Evolutionary conservation across 2,888 invertebrate genomes (phyloP).

Genomic region (Schrankia costaestrigalis): DNA sequence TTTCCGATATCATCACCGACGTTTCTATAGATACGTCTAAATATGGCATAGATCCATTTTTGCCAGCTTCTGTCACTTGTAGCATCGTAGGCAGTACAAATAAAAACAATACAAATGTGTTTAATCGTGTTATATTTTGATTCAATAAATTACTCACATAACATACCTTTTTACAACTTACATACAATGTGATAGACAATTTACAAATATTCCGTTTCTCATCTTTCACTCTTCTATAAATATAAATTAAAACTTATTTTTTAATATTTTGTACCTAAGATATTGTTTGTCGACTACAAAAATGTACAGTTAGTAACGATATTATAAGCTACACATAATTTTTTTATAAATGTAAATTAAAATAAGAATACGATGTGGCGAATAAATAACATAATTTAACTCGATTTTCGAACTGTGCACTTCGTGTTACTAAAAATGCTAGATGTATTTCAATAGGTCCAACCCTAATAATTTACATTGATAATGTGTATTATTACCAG

Average conservation of each 20-base stretch:
- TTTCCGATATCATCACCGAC: too few species aligned
- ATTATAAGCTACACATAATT: conserved; percentile 29
- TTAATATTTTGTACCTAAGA: conserved; percentile 72
- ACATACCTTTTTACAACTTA: conserved; percentile 76
- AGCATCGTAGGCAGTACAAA: too few species aligned
- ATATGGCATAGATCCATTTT: too few species aligned
- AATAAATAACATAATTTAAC: too few species aligned
- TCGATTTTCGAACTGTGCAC: too few species aligned
- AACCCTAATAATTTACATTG: too few species aligned
- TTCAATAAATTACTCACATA: conserved; percentile 78
- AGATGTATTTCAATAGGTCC: too few species aligned
- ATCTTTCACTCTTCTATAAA: conserved; percentile 49
- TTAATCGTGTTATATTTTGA: conserved; percentile 76
- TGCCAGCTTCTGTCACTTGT: too few species aligned
- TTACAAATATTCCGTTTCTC: conserved; percentile 66
- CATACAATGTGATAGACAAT: conserved; percentile 62
- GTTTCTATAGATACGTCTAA: too few species aligned
- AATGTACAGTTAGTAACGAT: conserved; percentile 41
- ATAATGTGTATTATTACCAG: too few species aligned
- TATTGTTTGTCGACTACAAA: conserved; percentile 52
- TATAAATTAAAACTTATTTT: conserved; percentile 64
- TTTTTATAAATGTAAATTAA: conserved; percentile 22
- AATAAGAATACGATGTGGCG: too few species aligned
- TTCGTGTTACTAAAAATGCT: too few species aligned
- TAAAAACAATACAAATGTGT: conserved; percentile 35